Conservation (phyloP, 1,140 invertebrate species). For the Marisa cornuarietis region DNA sequence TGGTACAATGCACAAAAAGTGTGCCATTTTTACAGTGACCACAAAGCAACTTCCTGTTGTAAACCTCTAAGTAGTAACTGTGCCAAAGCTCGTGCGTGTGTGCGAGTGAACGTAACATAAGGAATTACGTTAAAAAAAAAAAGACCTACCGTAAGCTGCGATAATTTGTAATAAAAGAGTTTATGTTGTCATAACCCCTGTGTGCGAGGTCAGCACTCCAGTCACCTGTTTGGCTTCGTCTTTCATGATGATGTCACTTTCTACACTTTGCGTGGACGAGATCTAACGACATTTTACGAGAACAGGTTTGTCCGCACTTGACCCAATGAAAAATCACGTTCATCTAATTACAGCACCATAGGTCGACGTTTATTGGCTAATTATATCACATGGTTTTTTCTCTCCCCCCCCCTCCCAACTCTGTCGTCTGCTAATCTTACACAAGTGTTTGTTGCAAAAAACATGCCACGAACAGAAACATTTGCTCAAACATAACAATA, state of each 20-base stretch:
- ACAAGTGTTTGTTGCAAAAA: too few relatives aligned
- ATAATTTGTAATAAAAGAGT: not conserved
- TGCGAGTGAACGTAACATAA: too few relatives aligned
- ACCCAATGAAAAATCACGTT: not conserved
- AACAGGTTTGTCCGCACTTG: not conserved
- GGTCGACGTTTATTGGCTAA: too few relatives aligned
- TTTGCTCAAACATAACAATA: not conserved
- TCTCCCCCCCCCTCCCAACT: too few relatives aligned
- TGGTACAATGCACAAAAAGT: too few relatives aligned
- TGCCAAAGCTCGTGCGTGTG: too few relatives aligned
- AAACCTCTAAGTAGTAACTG: not conserved
- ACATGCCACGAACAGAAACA: too few relatives aligned
- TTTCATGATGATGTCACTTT: constrained; percentile 31
- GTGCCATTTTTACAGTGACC: not conserved
- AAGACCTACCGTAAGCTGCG: too few relatives aligned
- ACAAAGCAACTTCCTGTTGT: not conserved
- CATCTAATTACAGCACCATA: too few relatives aligned
- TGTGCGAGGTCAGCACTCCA: constrained; percentile 31
- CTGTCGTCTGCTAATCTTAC: too few relatives aligned
- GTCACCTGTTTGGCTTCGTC: constrained; percentile 29
- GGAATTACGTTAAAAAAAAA: too few relatives aligned
- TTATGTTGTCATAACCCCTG: constrained; percentile 21
- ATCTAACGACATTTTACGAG: constrained; percentile 2
- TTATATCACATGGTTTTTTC: not conserved
- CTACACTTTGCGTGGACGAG: constrained; percentile 19